Percentiles rank a stretch among this genome's conserved stretches.
phyloP scores from a whole-genome alignment of 2,888 invertebrate species.

The Lycaena phlaeas region DNA sequence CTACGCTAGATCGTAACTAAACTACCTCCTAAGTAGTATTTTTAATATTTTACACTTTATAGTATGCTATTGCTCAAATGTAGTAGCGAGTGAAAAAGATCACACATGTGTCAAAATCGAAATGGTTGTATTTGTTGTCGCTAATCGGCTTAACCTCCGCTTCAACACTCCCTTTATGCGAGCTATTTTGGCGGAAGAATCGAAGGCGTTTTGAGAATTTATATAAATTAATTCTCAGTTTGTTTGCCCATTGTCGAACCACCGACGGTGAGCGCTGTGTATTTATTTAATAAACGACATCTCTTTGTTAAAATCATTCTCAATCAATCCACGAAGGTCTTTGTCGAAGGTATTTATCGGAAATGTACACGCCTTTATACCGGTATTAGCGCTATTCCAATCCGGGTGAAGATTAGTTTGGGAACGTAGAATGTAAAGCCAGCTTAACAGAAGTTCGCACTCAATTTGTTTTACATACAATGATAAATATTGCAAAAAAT shows the following conservation, averaged over 20 bases:
- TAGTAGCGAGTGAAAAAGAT: slow-evolving; percentile 16
- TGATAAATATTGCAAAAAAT: neutral
- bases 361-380: slow-evolving; percentile 22
- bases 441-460: slow-evolving; percentile 7
- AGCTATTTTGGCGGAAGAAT: slow-evolving; percentile 42
- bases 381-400: slow-evolving; percentile 11
- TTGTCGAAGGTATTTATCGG: slow-evolving; percentile 27
- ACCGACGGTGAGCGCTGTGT: slow-evolving; percentile 51
- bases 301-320: slow-evolving; percentile 46
- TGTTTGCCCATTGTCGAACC: slow-evolving; percentile 61
- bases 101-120: slow-evolving; percentile 44
- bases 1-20: too few species aligned
- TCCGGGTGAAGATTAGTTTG: slow-evolving; percentile 11
- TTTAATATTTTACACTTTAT: too few species aligned
- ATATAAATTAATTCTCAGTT: slow-evolving; percentile 68
- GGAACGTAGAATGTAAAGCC: slow-evolving; percentile 9
- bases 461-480: neutral
- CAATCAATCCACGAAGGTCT: slow-evolving; percentile 40
- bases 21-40: too few species aligned
- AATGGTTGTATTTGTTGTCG: slow-evolving; percentile 54
- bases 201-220: slow-evolving; percentile 64
- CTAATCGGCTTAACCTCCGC: slow-evolving; percentile 63
- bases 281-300: slow-evolving; percentile 64
- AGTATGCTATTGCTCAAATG: too few species aligned
- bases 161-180: slow-evolving; percentile 41